Conservation (phyloP, 2,113 vertebrate species). For the Melozone crissalis region DNA sequence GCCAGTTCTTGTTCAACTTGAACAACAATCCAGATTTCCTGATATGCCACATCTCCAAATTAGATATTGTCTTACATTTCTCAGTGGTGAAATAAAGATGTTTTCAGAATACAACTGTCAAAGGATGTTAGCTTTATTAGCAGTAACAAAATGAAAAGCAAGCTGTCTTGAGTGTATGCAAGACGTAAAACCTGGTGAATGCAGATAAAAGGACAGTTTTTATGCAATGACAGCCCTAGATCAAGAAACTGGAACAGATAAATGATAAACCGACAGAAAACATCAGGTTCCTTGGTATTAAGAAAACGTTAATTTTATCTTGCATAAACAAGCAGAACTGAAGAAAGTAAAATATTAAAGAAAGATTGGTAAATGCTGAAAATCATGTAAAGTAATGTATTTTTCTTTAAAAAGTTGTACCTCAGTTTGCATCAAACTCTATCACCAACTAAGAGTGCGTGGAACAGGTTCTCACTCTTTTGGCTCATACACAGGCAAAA, state of each 20-base stretch:
- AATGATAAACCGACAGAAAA: neutral
- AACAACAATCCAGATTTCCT: neutral
- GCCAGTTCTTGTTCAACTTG: neutral
- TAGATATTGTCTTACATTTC: constrained; percentile 5
- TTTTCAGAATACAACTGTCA: constrained; percentile 13
- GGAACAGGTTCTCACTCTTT: neutral
- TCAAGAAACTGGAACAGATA: neutral
- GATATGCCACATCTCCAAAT: neutral
- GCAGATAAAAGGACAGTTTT: neutral
- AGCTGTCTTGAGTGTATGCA: neutral
- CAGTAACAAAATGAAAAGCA: neutral
- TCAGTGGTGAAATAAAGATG: neutral
- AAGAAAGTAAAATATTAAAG: neutral
- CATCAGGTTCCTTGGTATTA: neutral
- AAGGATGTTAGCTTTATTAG: neutral
- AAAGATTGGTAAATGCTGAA: neutral
- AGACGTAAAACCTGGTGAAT: neutral
- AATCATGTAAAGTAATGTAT: neutral
- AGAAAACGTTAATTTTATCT: constrained; percentile 14
- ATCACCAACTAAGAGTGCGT: neutral
- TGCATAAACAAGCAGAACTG: neutral
- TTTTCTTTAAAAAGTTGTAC: neutral
- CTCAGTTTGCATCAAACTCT: neutral
- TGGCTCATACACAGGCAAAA: neutral
- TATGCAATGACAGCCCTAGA: neutral